phyloP scores from a whole-genome alignment of 2,797 vertebrate species.

The Onychomys arenicola region DNA sequence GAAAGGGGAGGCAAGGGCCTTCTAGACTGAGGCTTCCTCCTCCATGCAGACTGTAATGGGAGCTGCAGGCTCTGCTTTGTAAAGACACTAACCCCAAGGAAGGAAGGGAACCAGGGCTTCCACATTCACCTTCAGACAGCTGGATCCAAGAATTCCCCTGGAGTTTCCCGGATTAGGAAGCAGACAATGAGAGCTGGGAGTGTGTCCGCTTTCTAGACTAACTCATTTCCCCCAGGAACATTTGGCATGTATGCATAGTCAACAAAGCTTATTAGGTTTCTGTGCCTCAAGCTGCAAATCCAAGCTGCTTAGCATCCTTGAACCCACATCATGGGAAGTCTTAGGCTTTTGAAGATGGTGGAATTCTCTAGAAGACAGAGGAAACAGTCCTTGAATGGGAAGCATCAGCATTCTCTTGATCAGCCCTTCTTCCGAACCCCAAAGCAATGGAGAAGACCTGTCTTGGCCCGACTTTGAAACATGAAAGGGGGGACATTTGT shows the following conservation, averaged over 20 bases:
- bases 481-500: background rate
- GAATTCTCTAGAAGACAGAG: constrained; percentile 8
- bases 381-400: background rate
- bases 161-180: constrained; percentile 35
- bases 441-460: background rate
- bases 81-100: background rate
- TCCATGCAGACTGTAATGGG: background rate
- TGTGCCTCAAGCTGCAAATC: background rate
- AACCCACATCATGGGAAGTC: constrained; percentile 36
- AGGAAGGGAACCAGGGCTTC: background rate
- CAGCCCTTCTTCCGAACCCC: background rate
- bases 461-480: background rate
- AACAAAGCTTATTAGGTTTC: constrained; percentile 14
- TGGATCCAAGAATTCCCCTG: constrained; percentile 17
- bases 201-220: constrained; percentile 40
- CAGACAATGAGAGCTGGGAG: background rate
- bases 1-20: background rate
- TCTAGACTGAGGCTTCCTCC: background rate
- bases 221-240: background rate
- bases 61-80: background rate
- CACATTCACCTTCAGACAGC: background rate
- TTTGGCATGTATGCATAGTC: background rate
- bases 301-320: background rate
- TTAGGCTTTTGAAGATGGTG: constrained; percentile 3
- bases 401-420: background rate